Percentiles rank a stretch among this genome's conserved stretches.
Conservation (phyloP, 1,140 invertebrate genomes). For the Drosophila azteca region DNA sequence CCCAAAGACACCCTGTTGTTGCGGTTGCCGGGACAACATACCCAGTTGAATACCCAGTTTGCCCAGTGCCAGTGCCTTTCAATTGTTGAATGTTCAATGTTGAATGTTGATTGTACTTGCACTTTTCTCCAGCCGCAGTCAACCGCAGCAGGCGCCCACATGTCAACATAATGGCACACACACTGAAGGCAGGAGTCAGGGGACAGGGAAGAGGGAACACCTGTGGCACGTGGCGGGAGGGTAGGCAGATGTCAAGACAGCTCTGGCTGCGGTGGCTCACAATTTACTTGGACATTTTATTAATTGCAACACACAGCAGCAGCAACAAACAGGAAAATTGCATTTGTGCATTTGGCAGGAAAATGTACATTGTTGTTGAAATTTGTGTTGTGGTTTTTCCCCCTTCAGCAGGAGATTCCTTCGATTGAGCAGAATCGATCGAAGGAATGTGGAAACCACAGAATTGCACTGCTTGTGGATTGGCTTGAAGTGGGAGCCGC, state of each 20-base stretch:
- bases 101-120: slow-evolving; percentile 55
- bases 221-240: no score
- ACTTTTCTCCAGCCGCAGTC: slow-evolving; percentile 27
- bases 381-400: slow-evolving; percentile 60
- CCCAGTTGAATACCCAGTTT: slow-evolving; percentile 7
- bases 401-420: slow-evolving; percentile 1
- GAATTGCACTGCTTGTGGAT: slow-evolving; percentile 43
- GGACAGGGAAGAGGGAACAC: no score
- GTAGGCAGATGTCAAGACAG: slow-evolving; percentile 39
- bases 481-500: slow-evolving; percentile 2
- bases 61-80: neutral
- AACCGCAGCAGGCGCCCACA: slow-evolving; percentile 34
- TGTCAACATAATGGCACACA: slow-evolving; percentile 21
- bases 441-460: slow-evolving; percentile 22
- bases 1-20: slow-evolving; percentile 29
- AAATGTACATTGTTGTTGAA: slow-evolving; percentile 51
- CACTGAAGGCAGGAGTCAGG: neutral
- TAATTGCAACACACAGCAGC: slow-evolving; percentile 56
- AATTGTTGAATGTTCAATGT: slow-evolving; percentile 27
- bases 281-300: slow-evolving; percentile 76
- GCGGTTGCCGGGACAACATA: slow-evolving; percentile 46
- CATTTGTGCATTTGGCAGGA: slow-evolving; percentile 53
- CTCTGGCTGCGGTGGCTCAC: slow-evolving; percentile 60
- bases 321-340: slow-evolving; percentile 26
- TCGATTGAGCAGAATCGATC: neutral